Conservation (phyloP, 2,113 vertebrate genomes). For the Hydrochoerus hydrochaeris region DNA sequence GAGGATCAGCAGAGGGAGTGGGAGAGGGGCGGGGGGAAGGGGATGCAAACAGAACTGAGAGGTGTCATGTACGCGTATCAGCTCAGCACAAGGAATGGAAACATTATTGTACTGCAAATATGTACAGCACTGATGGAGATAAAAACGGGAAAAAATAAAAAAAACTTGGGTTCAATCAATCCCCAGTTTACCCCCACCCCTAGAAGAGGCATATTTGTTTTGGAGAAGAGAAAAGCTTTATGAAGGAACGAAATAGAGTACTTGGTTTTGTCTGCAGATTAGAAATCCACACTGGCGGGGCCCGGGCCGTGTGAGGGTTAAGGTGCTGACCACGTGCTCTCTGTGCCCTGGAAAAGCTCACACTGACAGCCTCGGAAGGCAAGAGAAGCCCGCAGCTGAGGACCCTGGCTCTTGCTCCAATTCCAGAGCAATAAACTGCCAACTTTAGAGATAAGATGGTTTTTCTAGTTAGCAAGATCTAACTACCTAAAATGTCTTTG, state of each 20-base stretch:
- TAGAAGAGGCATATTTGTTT: background rate
- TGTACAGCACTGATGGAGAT: background rate
- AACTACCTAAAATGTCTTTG: background rate
- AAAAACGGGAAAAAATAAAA: background rate
- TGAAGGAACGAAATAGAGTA: background rate
- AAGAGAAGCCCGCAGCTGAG: background rate
- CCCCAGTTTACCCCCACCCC: background rate
- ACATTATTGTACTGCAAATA: background rate
- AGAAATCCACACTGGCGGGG: background rate
- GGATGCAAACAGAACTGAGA: background rate
- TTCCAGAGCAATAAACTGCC: background rate
- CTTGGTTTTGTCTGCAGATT: background rate
- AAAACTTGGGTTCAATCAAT: background rate
- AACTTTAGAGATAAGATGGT: background rate
- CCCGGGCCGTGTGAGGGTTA: background rate
- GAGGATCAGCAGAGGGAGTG: background rate
- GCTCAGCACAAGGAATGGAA: background rate
- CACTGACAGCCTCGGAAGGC: background rate
- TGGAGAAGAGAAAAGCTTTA: slow-evolving; percentile 1
- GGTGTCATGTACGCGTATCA: background rate
- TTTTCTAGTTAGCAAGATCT: background rate
- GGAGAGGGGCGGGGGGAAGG: background rate
- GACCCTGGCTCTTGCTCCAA: background rate
- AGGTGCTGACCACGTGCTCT: background rate
- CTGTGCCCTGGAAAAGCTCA: background rate